Percentiles rank a stretch among this genome's conserved stretches.
Evolutionary conservation across 2,797 vertebrate genomes (phyloP).

Genomic region (Myotis daubentonii): DNA sequence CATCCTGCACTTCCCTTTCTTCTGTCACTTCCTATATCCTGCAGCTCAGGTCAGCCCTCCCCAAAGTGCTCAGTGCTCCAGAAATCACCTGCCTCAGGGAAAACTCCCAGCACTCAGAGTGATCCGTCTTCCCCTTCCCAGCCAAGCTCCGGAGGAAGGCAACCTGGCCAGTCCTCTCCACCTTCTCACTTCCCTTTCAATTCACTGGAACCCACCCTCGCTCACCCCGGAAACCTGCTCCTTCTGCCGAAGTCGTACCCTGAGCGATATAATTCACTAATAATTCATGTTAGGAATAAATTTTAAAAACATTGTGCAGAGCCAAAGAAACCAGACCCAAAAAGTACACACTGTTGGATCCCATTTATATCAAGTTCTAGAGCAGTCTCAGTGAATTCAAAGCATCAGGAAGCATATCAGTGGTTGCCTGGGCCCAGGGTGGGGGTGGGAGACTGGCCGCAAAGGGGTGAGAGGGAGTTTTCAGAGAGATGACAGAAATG

Average conservation of each 20-base stretch:
- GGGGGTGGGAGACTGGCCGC: neutral
- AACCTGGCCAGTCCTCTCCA: neutral
- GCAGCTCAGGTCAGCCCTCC: neutral
- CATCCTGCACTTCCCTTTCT: neutral
- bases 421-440: neutral
- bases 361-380: neutral
- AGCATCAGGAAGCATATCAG: neutral
- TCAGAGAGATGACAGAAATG: neutral
- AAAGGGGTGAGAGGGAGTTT: neutral
- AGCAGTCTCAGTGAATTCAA: neutral
- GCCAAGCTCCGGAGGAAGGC: neutral
- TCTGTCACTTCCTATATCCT: neutral
- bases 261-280: neutral
- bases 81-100: neutral
- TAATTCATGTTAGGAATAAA: neutral
- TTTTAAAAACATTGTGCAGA: neutral
- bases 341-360: neutral
- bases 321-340: constrained; percentile 1
- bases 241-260: neutral
- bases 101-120: neutral
- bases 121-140: neutral
- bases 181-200: neutral
- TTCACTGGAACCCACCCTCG: neutral
- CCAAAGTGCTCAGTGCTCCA: neutral
- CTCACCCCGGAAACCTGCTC: neutral